Conservation (phyloP, 2,113 vertebrate genomes). For the Cromileptes altivelis region DNA sequence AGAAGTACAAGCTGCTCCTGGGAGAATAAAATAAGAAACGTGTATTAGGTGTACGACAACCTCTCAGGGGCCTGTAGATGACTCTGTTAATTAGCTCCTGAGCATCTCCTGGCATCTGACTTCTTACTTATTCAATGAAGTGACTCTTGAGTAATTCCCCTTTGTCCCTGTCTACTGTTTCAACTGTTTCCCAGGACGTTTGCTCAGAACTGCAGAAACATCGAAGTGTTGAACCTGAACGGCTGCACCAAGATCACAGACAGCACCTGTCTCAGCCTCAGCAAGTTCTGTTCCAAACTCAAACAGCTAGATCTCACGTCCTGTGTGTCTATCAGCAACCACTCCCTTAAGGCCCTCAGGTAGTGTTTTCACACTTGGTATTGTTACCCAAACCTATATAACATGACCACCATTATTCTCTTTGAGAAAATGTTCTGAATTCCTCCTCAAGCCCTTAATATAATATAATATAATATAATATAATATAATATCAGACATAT, state of each 20-base stretch:
- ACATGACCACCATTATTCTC: not conserved
- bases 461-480: not conserved
- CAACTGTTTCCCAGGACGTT: conserved; percentile 89
- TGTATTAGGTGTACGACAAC: conserved; percentile 3
- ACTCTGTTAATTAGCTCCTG: conserved; percentile 50
- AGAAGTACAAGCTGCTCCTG: conserved; percentile 10
- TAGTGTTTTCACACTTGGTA: conserved; percentile 60
- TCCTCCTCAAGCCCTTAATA: not conserved
- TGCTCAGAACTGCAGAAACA: conserved; percentile 97
- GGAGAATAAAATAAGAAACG: not conserved
- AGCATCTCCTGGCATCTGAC: conserved; percentile 31
- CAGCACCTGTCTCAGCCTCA: conserved; percentile 96
- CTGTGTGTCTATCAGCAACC: conserved; percentile 94
- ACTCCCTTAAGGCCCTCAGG: conserved; percentile 95
- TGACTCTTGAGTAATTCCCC: conserved; percentile 15
- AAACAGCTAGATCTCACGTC: conserved; percentile 96
- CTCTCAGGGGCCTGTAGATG: conserved; percentile 16
- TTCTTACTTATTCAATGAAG: conserved; percentile 43
- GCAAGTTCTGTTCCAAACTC: conserved; percentile 96
- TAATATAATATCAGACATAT: not conserved
- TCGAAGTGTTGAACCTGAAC: conserved; percentile 94
- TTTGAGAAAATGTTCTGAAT: not conserved
- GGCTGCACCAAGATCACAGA: conserved; percentile 98
- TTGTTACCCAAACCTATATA: not conserved
- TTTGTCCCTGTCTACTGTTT: conserved; percentile 28